Evolutionary conservation across 37 sponge, comb jelly and placozoan species (phyloP).

Genomic region (Cladorhizidae sp.): DNA sequence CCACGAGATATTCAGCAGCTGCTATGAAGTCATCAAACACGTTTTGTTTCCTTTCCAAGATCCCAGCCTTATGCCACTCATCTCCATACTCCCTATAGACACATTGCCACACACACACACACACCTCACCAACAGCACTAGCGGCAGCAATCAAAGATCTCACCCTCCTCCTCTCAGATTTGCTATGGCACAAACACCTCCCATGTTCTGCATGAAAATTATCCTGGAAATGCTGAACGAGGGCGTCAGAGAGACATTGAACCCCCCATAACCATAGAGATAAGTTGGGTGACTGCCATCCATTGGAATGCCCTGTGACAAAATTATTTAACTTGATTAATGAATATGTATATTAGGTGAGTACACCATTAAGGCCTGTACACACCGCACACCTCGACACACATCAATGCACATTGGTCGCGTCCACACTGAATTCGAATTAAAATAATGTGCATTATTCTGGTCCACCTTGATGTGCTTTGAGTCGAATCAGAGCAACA

Average conservation of each 20-base stretch:
- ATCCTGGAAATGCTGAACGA: slow-evolving; percentile 75
- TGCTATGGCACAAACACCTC: slow-evolving; percentile 84
- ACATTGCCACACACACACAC: neutral
- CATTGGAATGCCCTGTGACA: slow-evolving; percentile 68
- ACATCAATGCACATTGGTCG: too few species aligned
- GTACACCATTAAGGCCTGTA: too few species aligned
- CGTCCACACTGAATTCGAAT: too few species aligned
- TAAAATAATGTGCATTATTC: too few species aligned
- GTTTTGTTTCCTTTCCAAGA: slow-evolving; percentile 90
- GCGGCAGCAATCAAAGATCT: neutral
- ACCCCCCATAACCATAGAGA: slow-evolving; percentile 97
- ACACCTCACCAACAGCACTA: neutral
- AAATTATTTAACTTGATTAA: too few species aligned
- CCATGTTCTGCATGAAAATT: slow-evolving; percentile 91
- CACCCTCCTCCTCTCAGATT: slow-evolving; percentile 98
- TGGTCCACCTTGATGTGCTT: too few species aligned
- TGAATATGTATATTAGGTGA: too few species aligned
- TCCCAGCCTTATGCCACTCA: slow-evolving; percentile 91
- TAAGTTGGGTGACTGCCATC: slow-evolving; percentile 85
- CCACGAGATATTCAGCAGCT: slow-evolving; percentile 88
- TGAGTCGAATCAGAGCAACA: too few species aligned
- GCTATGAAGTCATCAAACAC: slow-evolving; percentile 96
- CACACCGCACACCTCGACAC: too few species aligned
- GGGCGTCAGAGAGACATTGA: slow-evolving; percentile 94
- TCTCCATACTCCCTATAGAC: slow-evolving; percentile 97